Conservation (phyloP, 1,140 invertebrate species). For the Panagrolaimus sp. region DNA sequence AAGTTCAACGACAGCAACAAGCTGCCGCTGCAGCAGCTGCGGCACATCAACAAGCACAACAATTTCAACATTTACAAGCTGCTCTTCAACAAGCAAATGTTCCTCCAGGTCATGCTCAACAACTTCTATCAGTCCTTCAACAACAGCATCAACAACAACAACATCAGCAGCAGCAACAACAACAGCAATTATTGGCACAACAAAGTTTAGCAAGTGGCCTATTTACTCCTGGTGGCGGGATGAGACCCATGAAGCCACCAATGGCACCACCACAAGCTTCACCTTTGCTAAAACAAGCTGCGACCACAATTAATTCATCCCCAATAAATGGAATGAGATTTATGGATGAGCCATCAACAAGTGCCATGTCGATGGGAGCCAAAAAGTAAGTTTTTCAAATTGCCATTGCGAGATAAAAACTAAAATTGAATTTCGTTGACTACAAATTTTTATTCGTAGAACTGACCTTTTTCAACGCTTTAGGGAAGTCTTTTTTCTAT, state of each 20-base stretch:
- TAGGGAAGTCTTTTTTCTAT: no score
- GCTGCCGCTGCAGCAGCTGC: not conserved
- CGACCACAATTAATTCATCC: not conserved
- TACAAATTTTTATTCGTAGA: no score
- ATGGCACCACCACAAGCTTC: not conserved
- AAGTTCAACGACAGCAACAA: not conserved
- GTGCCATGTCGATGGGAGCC: no score
- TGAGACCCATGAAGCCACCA: not conserved
- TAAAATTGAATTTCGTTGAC: no score
- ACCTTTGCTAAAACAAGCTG: not conserved
- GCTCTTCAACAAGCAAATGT: not conserved
- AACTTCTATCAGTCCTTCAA: not conserved
- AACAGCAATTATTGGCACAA: not conserved
- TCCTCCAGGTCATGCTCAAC: not conserved
- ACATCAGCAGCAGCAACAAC: not conserved
- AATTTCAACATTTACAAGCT: not conserved
- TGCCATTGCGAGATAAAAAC: no score
- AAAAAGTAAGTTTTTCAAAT: no score
- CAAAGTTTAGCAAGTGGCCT: no score
- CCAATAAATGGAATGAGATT: not conserved
- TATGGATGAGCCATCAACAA: not conserved
- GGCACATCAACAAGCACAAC: not conserved
- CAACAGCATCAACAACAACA: not conserved
- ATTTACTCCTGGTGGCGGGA: not conserved
- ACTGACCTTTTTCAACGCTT: no score